Evolutionary conservation across 2,113 vertebrate species (phyloP).

Genomic region (Notarius lentiginosus): DNA sequence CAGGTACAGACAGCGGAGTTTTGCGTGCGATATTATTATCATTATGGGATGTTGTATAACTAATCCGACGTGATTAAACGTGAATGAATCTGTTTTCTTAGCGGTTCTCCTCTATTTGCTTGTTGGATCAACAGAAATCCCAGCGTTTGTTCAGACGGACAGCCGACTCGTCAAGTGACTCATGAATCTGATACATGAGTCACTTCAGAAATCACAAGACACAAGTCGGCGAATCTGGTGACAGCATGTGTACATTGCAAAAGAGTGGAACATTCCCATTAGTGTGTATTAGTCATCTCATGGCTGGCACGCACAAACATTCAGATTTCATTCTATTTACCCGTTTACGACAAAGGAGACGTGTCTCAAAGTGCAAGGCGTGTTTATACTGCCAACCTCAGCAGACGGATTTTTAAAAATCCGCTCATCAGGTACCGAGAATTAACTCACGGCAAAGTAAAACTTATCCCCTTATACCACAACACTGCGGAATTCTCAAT

Average conservation of each 20-base stretch:
- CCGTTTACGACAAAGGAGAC: not conserved
- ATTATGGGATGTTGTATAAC: too few species aligned
- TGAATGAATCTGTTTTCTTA: too few species aligned
- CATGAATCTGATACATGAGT: not conserved
- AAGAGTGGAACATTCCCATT: not conserved
- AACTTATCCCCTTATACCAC: not conserved
- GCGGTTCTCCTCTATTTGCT: not conserved
- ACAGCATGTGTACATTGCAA: not conserved
- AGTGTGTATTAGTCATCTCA: not conserved
- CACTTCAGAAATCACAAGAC: conserved; percentile 17
- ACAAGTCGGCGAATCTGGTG: not conserved
- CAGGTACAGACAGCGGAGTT: not conserved
- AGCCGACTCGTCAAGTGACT: not conserved
- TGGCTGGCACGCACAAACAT: not conserved
- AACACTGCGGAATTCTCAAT: not conserved
- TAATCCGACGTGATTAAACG: not conserved
- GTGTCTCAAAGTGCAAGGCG: too few species aligned
- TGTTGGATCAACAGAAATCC: not conserved
- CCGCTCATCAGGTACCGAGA: not conserved
- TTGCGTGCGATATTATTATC: not conserved
- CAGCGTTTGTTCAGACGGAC: not conserved
- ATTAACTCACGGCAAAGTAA: not conserved
- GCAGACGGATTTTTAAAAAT: not conserved
- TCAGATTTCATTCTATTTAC: not conserved
- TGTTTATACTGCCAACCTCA: too few species aligned